Evolutionary conservation across 1,140 invertebrate genomes (phyloP).

Genomic region (Zaprionus tsacasi): DNA sequence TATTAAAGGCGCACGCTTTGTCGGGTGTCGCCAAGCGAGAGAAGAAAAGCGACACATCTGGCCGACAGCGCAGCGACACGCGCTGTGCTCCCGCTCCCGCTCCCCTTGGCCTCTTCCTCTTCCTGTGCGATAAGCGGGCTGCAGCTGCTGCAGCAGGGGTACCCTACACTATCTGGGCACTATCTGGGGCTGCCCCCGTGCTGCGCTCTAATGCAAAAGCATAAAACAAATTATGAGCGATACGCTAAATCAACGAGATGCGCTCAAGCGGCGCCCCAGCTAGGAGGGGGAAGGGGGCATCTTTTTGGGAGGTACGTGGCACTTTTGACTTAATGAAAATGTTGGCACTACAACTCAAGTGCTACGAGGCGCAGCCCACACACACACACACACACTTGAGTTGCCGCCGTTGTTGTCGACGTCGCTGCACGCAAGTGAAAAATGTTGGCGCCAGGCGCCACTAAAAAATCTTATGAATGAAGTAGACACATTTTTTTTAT

Average conservation of each 20-base stretch:
- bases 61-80: slow-evolving; percentile 16
- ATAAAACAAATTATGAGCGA: slow-evolving; percentile 83
- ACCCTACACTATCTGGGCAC: slow-evolving; percentile 42
- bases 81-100: not conserved
- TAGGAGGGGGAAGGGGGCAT: not conserved
- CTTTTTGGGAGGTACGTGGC: slow-evolving; percentile 57
- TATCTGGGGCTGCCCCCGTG: slow-evolving; percentile 42
- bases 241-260: slow-evolving; percentile 79
- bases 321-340: slow-evolving; percentile 82
- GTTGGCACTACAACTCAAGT: slow-evolving; percentile 84
- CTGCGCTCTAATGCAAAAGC: slow-evolving; percentile 70
- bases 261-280: slow-evolving; percentile 51
- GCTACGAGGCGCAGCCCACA: slow-evolving; percentile 71
- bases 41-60: slow-evolving; percentile 9
- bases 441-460: slow-evolving; percentile 81
- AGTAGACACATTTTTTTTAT: slow-evolving; percentile 76
- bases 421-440: slow-evolving; percentile 79
- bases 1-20: slow-evolving; percentile 30
- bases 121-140: slow-evolving; percentile 57
- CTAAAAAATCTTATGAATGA: slow-evolving; percentile 82
- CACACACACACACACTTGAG: slow-evolving; percentile 31
- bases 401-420: slow-evolving; percentile 23
- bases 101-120: not conserved
- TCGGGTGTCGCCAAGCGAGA: not conserved
- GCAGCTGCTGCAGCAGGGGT: slow-evolving; percentile 32